Percentiles rank a stretch among this genome's conserved stretches.
These are phyloP conservation scores for Epinephelus moara DNA, from an alignment of 2,113 vertebrate genomes.

Conservation along the genomic window DNA sequence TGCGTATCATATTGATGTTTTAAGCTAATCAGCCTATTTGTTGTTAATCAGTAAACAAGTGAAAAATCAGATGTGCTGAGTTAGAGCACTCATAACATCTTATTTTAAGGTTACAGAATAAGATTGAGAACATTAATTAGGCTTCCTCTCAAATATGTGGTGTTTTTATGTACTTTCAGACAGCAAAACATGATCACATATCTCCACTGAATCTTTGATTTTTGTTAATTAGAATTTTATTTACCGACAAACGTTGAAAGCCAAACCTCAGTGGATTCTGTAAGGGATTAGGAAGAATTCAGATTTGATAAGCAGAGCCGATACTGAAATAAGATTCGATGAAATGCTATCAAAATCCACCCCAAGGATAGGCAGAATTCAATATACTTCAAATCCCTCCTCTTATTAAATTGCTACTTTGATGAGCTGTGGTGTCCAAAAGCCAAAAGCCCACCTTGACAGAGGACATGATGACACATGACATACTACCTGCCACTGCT, in stretches of 20 bases:
- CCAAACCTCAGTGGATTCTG: conserved; percentile 1
- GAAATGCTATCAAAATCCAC: background rate
- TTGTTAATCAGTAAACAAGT: background rate
- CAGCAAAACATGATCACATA: background rate
- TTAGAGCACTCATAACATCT: background rate
- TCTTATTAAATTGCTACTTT: conserved; percentile 18
- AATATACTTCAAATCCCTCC: background rate
- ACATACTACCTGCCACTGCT: conserved; percentile 36
- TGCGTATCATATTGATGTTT: background rate
- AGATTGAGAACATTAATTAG: background rate
- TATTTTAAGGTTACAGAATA: background rate
- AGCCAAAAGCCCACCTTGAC: conserved; percentile 46
- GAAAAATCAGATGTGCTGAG: background rate
- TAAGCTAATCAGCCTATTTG: background rate
- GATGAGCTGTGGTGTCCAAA: conserved; percentile 11
- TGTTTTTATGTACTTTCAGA: background rate
- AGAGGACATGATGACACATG: conserved; percentile 45
- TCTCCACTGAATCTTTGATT: background rate
- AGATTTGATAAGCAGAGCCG: background rate
- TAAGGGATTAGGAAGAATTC: conserved; percentile 9
- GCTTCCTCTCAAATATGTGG: background rate
- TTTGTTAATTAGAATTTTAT: background rate
- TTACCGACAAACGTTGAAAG: background rate
- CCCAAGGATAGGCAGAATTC: background rate
- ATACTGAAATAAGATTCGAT: background rate